These are phyloP conservation scores for Pseudochirops cupreus DNA, from an alignment of 2,797 vertebrate genomes.

Conservation along the genomic window DNA sequence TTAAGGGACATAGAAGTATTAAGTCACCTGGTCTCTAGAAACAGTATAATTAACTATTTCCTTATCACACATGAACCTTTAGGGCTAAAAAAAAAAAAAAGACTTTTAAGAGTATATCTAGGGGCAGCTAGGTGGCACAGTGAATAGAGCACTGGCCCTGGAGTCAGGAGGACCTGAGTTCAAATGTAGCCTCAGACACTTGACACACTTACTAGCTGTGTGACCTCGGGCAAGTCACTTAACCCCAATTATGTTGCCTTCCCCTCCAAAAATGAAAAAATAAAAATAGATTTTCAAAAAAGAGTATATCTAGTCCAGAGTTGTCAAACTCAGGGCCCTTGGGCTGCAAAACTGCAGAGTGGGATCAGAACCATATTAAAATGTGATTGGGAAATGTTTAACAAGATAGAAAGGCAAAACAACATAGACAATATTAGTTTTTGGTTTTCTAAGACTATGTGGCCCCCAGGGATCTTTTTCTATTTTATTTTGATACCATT, in stretches of 20 bases:
- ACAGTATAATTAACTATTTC: not conserved
- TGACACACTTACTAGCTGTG: no score
- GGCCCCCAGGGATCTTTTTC: not conserved
- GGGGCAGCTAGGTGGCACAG: no score
- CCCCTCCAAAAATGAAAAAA: not conserved
- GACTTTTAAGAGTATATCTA: not conserved
- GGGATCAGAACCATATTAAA: not conserved
- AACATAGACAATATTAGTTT: not conserved
- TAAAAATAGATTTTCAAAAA: not conserved
- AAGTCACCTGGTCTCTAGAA: not conserved
- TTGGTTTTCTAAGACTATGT: not conserved
- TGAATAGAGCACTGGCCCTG: no score
- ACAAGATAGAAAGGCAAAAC: not conserved
- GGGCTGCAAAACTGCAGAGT: not conserved
- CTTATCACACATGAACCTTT: not conserved
- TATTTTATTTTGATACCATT: not conserved
- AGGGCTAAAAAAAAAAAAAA: not conserved
- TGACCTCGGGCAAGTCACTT: no score
- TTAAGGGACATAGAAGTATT: not conserved
- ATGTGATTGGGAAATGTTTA: not conserved
- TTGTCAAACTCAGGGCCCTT: not conserved
- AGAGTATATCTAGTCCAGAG: not conserved
- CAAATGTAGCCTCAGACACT: no score
- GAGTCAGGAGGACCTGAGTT: no score
- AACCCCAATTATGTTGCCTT: no score